Evolutionary conservation across 2,113 vertebrate species (phyloP), one percentile per base, ranked within the genome.

Genomic region (Myrmecobius fasciatus): DNA sequence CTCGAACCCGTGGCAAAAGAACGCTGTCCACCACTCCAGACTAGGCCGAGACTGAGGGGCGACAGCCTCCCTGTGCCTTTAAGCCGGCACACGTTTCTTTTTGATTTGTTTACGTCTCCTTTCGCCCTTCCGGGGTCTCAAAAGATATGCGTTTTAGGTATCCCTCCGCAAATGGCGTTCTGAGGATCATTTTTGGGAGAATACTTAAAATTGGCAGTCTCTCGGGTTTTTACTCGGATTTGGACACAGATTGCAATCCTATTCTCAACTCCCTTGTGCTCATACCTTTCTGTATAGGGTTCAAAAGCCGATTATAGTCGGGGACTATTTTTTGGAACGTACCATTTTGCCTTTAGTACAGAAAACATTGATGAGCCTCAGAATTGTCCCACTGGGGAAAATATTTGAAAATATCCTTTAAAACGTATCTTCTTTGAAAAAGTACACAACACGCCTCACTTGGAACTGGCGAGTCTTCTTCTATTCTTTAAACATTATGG

Each of bases 61-160:
- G 3, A 52, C 92, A 48, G 51, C 60, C 26, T 48, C 89, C 53
- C 96, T 97, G 93, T 43, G 89, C 92, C 98, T 98, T 98, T 98
- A 98, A 98, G 98, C 43, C 96, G 98, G 98, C 95, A 97, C 98
- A 98, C 93, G 0, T 96, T 98, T 95, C 93, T 43, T 88, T 83
- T 92, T 95, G 95, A 97, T 98, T 98, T 98, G 98, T 98, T 98
- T 98, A 98, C 98, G 97, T 97, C 97, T 98, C 83, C 96, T 67
- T 98, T 96, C 97, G 97, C 97, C 91, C 28, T 56, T 92, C 6
- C 1, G 2, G 10, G n/a, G 75, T 11, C 3, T 75, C 17, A 47
- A 53, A 88, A 83, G 36, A 24, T 92, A 47, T 11, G 3, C 83
- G 14, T 60, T 90, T 53, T 48, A 46, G 31, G 93, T 95, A 93